Evolutionary conservation across 2,113 vertebrate species (phyloP), one percentile per base, ranked within the genome.

Genomic region (Noturus placidus): DNA sequence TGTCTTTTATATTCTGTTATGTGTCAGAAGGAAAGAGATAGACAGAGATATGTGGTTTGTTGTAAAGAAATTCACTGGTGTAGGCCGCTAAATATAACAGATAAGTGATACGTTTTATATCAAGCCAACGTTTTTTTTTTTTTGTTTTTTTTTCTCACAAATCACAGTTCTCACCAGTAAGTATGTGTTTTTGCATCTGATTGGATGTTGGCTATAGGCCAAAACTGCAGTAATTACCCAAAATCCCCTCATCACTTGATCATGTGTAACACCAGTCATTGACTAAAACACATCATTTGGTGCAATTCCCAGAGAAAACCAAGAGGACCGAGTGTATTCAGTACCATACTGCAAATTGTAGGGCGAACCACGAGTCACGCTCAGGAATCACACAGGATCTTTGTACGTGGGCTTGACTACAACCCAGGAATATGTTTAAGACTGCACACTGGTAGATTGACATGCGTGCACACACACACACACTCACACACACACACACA

Each of bases 161-260:
- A 22, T 54, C 7, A 78, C 76, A 78, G 76, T 78, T 30, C 57
- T 35, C 30, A 22, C 19, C 8, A 35, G 7, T 35, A 19, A 80
- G 3, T 20, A 35, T 35, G 52, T 4, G 9, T 57, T 80, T 22
- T 57, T 54, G 52, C 30, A 57, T 57, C n/a, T 1, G 19, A 57
- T 22, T 35, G 52, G 52, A 10, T 57, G 20, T 80, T 80, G 78
- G 78, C 78, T 35, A 9, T 2, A 42, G 50, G 54, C 78, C 78
- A 80, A 79, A 79, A 27, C 76, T 79, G 76, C 76, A 9, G 76
- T 20, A 56, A 79, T 54, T 79, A 6, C 27, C 25, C 42, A 5
- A 78, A 78, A 78, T 78, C 27, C 25, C 27, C 15, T 52, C 76
- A 80, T 57, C 78, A 22, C 50, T 79, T 54, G n/a, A 80, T 33